Base-by-base conservation (phyloP, 2,113 vertebrate species). In the Mesoclemmys tuberculata region DNA sequence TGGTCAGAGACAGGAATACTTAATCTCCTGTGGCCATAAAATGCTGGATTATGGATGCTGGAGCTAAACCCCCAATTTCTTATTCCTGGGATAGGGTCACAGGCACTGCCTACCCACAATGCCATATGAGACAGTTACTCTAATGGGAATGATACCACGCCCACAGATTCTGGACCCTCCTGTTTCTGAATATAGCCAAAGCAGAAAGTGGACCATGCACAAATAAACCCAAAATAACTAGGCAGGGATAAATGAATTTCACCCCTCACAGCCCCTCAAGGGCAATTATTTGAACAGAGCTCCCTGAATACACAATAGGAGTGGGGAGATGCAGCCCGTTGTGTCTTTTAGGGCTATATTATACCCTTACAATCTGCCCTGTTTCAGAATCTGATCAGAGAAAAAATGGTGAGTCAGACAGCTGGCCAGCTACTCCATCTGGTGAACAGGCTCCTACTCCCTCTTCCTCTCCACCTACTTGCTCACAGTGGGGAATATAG, bases 351-450 rank as follows among this genome's bases (percentile, higher is more conserved):
- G 11, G 80, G 41, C 26, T 5, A 85, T 49, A 38, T 27, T 77
- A 14, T 11, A 27, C 19, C 10, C 19, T 94, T 91, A 64, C 29
- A 38, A 41, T 74, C 71, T 44, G 10, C 38, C 22, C 38, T 13
- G 41, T 51, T 91, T 54, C 68, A 90, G 80, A 78, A 93, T 58
- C 68, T 83, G 79, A 31, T 55, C 81, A 93, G 86, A 88, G 78
- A 22, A 5, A 41, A 82, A 54, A 81, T 75, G 61, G 84, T 75
- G 86, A 90, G 86, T 85, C 68, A 56, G 38, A 77, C 14, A 58
- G 22, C 68, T 88, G 68, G 19, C 29, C n/a, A 8, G 46, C 12
- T 55, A 2, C 78, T 85, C 51, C 31, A 85, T 35, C 85, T 84
- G 38, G 38, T 44, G 38, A 75, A 44, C 22, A 26, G 21, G 22